phyloP scores from a whole-genome alignment of 2,888 invertebrate genomes.

The Aquatica leii region DNA sequence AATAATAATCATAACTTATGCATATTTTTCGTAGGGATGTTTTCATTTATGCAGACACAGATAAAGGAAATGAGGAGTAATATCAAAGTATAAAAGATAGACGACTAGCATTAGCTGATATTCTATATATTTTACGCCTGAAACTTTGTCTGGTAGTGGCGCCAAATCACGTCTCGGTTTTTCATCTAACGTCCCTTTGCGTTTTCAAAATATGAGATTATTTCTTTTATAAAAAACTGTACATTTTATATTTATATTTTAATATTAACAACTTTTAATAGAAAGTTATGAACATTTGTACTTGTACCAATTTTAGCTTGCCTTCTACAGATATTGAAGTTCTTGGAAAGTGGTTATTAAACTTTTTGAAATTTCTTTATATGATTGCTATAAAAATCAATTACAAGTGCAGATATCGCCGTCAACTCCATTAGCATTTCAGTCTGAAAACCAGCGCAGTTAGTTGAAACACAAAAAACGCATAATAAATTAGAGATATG shows the following conservation, averaged over 20 bases:
- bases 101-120: constrained; percentile 23
- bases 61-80: constrained; percentile 20
- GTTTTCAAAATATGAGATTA: constrained; percentile 17
- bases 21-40: background rate
- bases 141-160: constrained; percentile 27
- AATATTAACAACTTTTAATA: background rate
- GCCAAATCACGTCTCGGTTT: constrained; percentile 36
- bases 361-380: constrained; percentile 29
- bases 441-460: constrained; percentile 23
- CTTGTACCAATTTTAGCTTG: constrained; percentile 21
- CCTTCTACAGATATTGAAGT: too few species aligned
- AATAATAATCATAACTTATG: constrained; percentile 2
- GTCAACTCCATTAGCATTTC: constrained; percentile 30
- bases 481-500: constrained; percentile 33
- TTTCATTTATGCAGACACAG: constrained; percentile 8
- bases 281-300: constrained; percentile 13
- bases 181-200: constrained; percentile 25
- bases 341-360: constrained; percentile 25
- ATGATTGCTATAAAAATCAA: constrained; percentile 30
- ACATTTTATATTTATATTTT: background rate
- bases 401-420: constrained; percentile 30
- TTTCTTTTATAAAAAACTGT: constrained; percentile 4
- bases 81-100: constrained; percentile 22
- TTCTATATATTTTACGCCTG: constrained; percentile 28
- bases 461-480: constrained; percentile 30